Percentiles rank a stretch among this genome's conserved stretches.
phyloP scores from a whole-genome alignment of 2,113 vertebrate species.

The Chelonoidis abingdonii region DNA sequence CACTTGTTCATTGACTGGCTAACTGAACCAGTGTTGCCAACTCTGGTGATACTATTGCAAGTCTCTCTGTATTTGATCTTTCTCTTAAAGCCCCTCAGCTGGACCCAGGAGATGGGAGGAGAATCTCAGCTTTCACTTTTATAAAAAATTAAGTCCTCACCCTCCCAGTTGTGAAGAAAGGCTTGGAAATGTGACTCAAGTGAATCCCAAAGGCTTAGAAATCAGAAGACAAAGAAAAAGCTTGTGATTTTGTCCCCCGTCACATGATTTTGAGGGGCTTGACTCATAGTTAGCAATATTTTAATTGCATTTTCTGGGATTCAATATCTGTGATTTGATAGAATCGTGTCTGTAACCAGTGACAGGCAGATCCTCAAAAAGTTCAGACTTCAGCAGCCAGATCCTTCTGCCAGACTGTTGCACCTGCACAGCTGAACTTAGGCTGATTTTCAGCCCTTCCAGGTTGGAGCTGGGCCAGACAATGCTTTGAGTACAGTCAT shows the following conservation, averaged over 20 bases:
- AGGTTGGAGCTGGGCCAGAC: not conserved
- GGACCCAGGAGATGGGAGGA: not conserved
- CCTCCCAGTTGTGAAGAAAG: fast-evolving
- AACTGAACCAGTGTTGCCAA: not conserved
- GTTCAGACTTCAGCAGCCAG: not conserved
- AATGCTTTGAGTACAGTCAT: not conserved
- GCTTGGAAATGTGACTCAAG: not conserved
- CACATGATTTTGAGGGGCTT: fast-evolving
- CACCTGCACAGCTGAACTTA: not conserved
- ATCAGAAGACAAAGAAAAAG: not conserved
- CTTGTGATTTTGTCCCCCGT: not conserved
- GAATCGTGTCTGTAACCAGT: not conserved
- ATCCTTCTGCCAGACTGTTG: not conserved
- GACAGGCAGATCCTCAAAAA: not conserved
- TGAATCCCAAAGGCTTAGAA: not conserved
- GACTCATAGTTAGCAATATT: fast-evolving
- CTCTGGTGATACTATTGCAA: not conserved
- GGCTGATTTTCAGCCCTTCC: not conserved
- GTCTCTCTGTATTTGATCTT: not conserved
- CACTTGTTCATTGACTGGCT: fast-evolving
- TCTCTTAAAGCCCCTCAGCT: not conserved
- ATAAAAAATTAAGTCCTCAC: not conserved
- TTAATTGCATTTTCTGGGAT: not conserved
- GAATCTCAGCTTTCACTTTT: not conserved
- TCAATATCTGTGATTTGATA: not conserved